A percentile compares a stretch with the other conserved stretches of the same genome.
phyloP scores from a whole-genome alignment of 1,140 invertebrate species.

The Euschistus heros region DNA sequence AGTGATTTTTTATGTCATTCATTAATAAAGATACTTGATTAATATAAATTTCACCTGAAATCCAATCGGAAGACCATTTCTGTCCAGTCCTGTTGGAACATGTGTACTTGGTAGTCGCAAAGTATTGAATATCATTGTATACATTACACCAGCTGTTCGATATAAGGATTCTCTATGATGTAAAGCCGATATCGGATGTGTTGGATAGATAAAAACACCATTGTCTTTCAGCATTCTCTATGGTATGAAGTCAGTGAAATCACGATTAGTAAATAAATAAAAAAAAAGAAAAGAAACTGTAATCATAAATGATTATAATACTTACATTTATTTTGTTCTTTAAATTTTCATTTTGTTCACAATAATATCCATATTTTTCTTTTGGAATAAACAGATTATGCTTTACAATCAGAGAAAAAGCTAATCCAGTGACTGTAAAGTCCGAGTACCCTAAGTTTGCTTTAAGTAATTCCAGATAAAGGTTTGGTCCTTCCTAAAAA shows the following conservation, averaged over 20 bases:
- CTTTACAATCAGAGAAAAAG: conserved; percentile 18
- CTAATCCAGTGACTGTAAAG: conserved; percentile 15
- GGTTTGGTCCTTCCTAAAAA: conserved; percentile 26
- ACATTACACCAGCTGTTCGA: conserved; percentile 49
- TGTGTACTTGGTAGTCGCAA: conserved; percentile 64
- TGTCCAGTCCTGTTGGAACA: conserved; percentile 54
- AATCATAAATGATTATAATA: conserved; percentile 19
- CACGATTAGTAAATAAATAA: too few relatives aligned
- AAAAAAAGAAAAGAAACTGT: not conserved
- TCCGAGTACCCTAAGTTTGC: conserved; percentile 21
- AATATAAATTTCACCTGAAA: conserved; percentile 45
- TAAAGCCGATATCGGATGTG: conserved; percentile 50
- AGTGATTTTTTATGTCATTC: too few relatives aligned
- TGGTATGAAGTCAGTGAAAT: conserved; percentile 9
- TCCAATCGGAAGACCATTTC: conserved; percentile 55
- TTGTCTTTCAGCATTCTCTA: conserved; percentile 46
- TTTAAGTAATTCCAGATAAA: conserved; percentile 25
- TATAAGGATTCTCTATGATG: conserved; percentile 50
- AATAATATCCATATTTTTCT: conserved; percentile 32
- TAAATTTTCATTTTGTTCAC: conserved; percentile 31
- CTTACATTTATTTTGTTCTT: conserved; percentile 35
- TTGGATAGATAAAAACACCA: conserved; percentile 67
- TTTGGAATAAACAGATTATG: conserved; percentile 37
- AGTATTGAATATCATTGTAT: conserved; percentile 62
- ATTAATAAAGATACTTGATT: not conserved